Base-by-base conservation (phyloP, 2,888 invertebrate species). In the Troides aeacus region DNA sequence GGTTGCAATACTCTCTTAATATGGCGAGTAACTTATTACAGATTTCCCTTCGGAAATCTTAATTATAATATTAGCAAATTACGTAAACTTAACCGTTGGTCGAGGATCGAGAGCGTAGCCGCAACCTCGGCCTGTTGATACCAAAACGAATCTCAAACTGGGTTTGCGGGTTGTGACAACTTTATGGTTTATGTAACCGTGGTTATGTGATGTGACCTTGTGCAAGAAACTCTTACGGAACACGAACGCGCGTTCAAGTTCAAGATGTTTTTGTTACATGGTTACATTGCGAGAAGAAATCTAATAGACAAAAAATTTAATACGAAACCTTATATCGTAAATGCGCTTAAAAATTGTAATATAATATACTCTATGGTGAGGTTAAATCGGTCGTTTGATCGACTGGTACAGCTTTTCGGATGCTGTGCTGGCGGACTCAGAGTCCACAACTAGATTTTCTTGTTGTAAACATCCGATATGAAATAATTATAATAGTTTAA, bases 231-330 rank as follows among this genome's bases (percentile, higher is more conserved):
- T 76, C 76, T 86, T 84, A 75, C 39, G 30, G 12, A 59, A 63
- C 84, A 84, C 86, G 85, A 61, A 85, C 85, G 86, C 85, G 42
- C 68, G 68, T 68, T 68, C 68, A 68, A 68, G 68, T 68, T 68
- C 68, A 68, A 68, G 63, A 64, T 59, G 59, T 68, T 68, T 8
- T 62, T 68, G 57, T 57, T 57, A 21, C 21, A 21, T 57, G 21
- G 12, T 56, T 57, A 21, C 18, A 53, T n/a, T 17, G n/a, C n/a
- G 53, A 53, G 53, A 53, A 53, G 39, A 53, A 53, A 53, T 53
- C 53, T 53, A 53, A 53, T 18, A 2, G 39, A 39, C 8, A 39
- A 1, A 36, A 50, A 2, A 50, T 50, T 50, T 18, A 5, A 12
- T 5, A 50, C 50, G 18, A 50, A 50, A 50, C 39, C 5, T 30